A percentile compares a stretch with the other conserved stretches of the same genome.
These are phyloP conservation scores for Phyllotis vaccarum DNA, from an alignment of 2,797 vertebrate genomes.

Conservation along the genomic window DNA sequence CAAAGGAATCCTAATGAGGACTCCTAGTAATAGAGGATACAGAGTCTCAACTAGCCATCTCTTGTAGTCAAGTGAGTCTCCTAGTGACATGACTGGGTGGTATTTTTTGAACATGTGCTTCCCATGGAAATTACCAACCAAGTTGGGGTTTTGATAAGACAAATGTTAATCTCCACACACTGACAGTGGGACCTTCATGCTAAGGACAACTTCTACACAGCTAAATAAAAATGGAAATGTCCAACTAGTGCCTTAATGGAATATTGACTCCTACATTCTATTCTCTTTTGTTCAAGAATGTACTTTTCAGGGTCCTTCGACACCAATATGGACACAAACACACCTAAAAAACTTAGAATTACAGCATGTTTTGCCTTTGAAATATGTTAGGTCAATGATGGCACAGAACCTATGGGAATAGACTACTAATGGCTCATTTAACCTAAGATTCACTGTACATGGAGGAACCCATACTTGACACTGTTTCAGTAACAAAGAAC, in stretches of 20 bases:
- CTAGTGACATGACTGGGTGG: neutral
- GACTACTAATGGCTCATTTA: neutral
- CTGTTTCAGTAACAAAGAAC: neutral
- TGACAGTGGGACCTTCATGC: too few relatives aligned
- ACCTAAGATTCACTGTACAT: neutral
- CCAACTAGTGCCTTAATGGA: neutral
- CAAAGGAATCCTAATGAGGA: neutral
- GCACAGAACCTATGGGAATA: neutral
- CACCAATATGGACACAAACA: too few relatives aligned
- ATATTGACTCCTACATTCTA: neutral
- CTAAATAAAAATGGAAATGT: neutral
- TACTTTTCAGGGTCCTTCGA: too few relatives aligned
- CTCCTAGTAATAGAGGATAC: neutral
- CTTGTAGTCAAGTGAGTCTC: neutral
- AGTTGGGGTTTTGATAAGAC: too few relatives aligned
- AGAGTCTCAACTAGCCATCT: neutral
- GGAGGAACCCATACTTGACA: neutral
- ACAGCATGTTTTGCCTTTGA: neutral
- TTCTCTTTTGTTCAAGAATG: neutral
- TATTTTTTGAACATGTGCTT: neutral
- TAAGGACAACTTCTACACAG: too few relatives aligned
- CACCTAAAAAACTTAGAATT: neutral
- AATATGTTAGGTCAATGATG: neutral
- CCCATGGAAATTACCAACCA: neutral
- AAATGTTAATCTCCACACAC: too few relatives aligned